Percentiles rank a stretch among this genome's conserved stretches.
These are phyloP conservation scores for Pemphredon lugubris DNA, from an alignment of 2,888 invertebrate genomes.

Conservation along the genomic window DNA sequence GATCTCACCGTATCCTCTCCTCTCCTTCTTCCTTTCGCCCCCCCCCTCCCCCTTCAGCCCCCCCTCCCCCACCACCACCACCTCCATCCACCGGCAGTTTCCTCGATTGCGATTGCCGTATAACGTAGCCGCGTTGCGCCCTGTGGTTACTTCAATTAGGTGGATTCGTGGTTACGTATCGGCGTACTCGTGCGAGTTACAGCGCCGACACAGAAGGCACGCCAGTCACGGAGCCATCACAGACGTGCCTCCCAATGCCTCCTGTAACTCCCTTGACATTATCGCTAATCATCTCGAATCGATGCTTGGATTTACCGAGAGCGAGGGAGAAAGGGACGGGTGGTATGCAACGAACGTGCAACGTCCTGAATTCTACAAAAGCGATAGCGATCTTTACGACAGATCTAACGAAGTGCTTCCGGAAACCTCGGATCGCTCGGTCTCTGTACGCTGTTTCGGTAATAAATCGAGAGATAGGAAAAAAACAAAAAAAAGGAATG, in stretches of 20 bases:
- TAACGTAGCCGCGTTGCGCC: conserved; percentile 71
- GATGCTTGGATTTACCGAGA: too few species aligned
- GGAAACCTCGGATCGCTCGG: too few species aligned
- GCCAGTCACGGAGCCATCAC: conserved; percentile 72
- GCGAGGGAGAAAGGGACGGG: conserved; percentile 41
- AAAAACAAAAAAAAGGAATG: too few species aligned
- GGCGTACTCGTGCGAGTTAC: conserved; percentile 41
- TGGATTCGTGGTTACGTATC: conserved; percentile 74
- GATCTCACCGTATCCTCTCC: too few species aligned
- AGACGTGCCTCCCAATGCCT: conserved; percentile 75
- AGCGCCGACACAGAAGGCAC: conserved; percentile 60
- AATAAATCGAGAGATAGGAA: too few species aligned
- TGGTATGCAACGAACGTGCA: conserved; percentile 38
- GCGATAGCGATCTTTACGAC: conserved; percentile 8
- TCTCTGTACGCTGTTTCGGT: too few species aligned
- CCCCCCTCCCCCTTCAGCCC: background rate
- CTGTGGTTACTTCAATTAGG: conserved; percentile 81
- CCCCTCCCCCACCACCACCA: background rate
- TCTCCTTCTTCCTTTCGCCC: background rate
- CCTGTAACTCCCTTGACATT: conserved; percentile 74
- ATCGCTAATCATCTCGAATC: conserved; percentile 76
- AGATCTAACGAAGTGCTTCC: conserved; percentile 18
- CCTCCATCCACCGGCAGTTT: too few species aligned
- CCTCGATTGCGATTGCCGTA: conserved; percentile 55
- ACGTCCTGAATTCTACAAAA: background rate